phyloP scores from a whole-genome alignment of 1,140 invertebrate species.

The Leptinotarsa defecta region DNA sequence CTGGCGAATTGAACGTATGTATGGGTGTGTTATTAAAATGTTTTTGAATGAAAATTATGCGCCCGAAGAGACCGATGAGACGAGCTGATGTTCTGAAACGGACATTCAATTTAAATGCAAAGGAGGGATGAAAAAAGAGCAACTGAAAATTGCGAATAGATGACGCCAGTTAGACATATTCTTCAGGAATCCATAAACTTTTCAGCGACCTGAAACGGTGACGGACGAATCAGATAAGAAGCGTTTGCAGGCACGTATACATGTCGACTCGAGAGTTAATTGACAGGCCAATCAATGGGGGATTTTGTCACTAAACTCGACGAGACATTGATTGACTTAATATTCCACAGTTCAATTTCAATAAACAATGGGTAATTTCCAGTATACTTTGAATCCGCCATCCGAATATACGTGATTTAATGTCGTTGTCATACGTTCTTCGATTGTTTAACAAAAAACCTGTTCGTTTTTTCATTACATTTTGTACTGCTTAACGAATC shows the following conservation, averaged over 20 bases:
- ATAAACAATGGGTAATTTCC: slow-evolving; percentile 55
- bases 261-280: slow-evolving; percentile 54
- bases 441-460: slow-evolving; percentile 30
- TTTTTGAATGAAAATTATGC: background rate
- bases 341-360: slow-evolving; percentile 53
- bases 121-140: slow-evolving; percentile 34
- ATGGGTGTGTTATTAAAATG: background rate
- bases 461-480: slow-evolving; percentile 28
- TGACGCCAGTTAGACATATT: slow-evolving; percentile 50
- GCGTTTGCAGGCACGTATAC: slow-evolving; percentile 54
- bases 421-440: slow-evolving; percentile 30
- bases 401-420: slow-evolving; percentile 49
- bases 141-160: slow-evolving; percentile 45
- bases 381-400: slow-evolving; percentile 40
- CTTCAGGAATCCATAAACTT: slow-evolving; percentile 53
- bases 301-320: slow-evolving; percentile 53
- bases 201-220: slow-evolving; percentile 48
- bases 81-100: slow-evolving; percentile 14
- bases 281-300: slow-evolving; percentile 55
- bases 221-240: slow-evolving; percentile 54
- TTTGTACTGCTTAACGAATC: slow-evolving; percentile 30
- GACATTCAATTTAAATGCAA: slow-evolving; percentile 33
- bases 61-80: background rate
- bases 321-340: slow-evolving; percentile 55
- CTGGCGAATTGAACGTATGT: background rate